Evolutionary conservation across 1,140 invertebrate genomes (phyloP).

Genomic region (Drosophila tsacasi): DNA sequence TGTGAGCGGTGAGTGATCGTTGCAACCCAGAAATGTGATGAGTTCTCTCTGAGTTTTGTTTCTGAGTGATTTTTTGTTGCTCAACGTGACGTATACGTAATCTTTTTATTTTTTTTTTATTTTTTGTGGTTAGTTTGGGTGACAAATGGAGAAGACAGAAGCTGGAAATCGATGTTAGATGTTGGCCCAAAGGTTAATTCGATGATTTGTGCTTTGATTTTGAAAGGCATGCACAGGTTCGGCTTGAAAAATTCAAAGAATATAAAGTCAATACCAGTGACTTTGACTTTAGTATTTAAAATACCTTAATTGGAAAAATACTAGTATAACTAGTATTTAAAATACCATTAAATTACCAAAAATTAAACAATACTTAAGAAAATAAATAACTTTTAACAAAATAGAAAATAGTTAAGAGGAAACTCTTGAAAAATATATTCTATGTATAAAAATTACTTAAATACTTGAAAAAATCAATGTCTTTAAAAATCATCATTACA

Average conservation of each 20-base stretch:
- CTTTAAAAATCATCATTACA: too few species aligned
- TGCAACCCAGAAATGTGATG: slow-evolving; percentile 26
- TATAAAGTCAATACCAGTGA: background rate
- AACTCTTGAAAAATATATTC: too few species aligned
- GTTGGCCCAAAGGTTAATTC: slow-evolving; percentile 22
- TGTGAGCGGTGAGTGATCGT: slow-evolving; percentile 7
- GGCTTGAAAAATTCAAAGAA: background rate
- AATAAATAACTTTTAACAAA: too few species aligned
- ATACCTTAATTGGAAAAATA: background rate
- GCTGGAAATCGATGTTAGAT: slow-evolving; percentile 34
- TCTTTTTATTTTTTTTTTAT: slow-evolving; percentile 10
- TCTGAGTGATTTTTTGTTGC: slow-evolving; percentile 33
- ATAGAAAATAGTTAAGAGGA: background rate
- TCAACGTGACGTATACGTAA: slow-evolving; percentile 50
- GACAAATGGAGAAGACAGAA: slow-evolving; percentile 35
- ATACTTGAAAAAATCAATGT: too few species aligned
- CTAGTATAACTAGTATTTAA: background rate
- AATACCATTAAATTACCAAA: background rate
- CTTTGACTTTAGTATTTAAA: background rate
- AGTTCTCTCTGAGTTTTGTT: background rate
- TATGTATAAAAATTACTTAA: too few species aligned
- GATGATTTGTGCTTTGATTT: slow-evolving; percentile 6
- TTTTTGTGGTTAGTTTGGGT: slow-evolving; percentile 29
- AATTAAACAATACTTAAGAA: background rate
- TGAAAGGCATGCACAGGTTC: slow-evolving; percentile 19